phyloP scores from a whole-genome alignment of 2,113 vertebrate species.

The Sapayoa aenigma region DNA sequence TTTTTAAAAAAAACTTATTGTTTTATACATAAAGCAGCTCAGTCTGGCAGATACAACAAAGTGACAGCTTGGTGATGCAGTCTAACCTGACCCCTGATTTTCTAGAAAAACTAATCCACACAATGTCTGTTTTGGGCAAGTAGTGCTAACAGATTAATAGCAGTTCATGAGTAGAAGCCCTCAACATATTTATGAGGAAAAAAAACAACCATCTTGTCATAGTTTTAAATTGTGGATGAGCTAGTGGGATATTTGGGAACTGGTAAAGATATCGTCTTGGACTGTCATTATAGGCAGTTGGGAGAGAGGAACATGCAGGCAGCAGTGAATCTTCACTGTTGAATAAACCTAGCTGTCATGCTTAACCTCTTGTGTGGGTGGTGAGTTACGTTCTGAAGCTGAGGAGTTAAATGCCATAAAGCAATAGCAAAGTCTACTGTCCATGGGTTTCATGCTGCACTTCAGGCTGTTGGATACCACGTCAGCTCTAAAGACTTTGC shows the following conservation, averaged over 20 bases:
- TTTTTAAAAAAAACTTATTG: background rate
- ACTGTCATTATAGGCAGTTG: fast-evolving
- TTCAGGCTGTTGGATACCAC: background rate
- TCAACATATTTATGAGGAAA: background rate
- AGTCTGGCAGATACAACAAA: background rate
- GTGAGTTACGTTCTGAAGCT: background rate
- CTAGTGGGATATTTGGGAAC: background rate
- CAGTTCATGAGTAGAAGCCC: background rate
- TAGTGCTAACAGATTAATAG: background rate
- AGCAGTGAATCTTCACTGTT: background rate
- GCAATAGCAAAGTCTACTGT: background rate
- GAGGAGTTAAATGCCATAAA: background rate
- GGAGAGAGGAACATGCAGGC: background rate
- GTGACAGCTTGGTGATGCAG: background rate
- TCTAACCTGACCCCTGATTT: background rate
- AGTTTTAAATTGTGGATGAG: background rate
- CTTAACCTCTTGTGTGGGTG: background rate
- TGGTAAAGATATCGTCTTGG: background rate
- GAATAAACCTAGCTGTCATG: background rate
- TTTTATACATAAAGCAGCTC: background rate
- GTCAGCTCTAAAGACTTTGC: background rate
- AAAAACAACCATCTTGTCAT: background rate
- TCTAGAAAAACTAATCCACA: background rate
- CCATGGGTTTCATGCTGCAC: fast-evolving
- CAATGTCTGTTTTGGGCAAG: background rate